Conservation (phyloP, 2,113 vertebrate species). For the Calyptommatus sinebrachiatus region DNA sequence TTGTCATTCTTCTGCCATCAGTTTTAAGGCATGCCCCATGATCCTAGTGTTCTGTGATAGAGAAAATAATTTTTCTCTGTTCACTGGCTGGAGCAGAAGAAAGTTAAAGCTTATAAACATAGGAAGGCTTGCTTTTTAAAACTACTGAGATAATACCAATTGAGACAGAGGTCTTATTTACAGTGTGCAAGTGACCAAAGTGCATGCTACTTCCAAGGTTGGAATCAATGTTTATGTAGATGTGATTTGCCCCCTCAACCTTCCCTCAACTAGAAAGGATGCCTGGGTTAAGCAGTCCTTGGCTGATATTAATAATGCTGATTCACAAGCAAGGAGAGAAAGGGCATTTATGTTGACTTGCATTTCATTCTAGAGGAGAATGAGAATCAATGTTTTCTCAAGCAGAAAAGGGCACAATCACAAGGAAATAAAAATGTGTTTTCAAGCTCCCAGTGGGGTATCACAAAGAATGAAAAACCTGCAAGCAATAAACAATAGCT, state of each 20-base stretch:
- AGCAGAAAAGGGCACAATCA: slow-evolving; percentile 29
- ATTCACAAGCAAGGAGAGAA: slow-evolving; percentile 38
- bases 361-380: slow-evolving; percentile 11
- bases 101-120: too few relatives aligned
- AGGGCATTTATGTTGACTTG: slow-evolving; percentile 27
- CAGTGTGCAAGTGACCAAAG: too few relatives aligned
- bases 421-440: slow-evolving; percentile 29
- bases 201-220: background rate
- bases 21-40: too few relatives aligned
- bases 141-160: too few relatives aligned
- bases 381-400: slow-evolving; percentile 27
- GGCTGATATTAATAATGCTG: slow-evolving; percentile 36
- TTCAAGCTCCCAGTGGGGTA: slow-evolving; percentile 19
- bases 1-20: too few relatives aligned
- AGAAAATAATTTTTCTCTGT: too few relatives aligned
- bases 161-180: too few relatives aligned
- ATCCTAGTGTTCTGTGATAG: too few relatives aligned
- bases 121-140: too few relatives aligned
- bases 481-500: slow-evolving; percentile 15
- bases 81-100: too few relatives aligned
- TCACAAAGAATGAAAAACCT: slow-evolving; percentile 37
- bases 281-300: slow-evolving; percentile 7
- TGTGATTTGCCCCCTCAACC: slow-evolving; percentile 19
- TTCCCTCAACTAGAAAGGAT: slow-evolving; percentile 26
- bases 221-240: background rate